phyloP scores from a whole-genome alignment of 2,113 vertebrate species.

The Axis porcinus region DNA sequence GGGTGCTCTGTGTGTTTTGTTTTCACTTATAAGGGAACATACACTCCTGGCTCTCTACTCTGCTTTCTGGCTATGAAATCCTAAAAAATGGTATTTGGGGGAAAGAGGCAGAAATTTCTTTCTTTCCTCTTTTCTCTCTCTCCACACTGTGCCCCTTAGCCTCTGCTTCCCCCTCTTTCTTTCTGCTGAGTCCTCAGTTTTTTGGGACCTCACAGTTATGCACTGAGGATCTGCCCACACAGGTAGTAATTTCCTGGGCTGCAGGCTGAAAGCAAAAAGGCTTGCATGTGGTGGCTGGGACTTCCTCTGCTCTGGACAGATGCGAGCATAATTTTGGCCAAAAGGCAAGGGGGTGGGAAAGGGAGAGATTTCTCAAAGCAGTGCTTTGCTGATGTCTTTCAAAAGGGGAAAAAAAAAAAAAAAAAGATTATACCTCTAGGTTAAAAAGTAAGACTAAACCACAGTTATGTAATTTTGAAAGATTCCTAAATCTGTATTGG shows the following conservation, averaged over 20 bases:
- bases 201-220: background rate
- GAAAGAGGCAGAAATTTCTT: background rate
- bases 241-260: conserved; percentile 34
- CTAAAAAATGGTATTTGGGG: background rate
- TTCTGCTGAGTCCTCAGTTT: background rate
- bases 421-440: conserved; percentile 46
- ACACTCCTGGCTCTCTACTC: background rate
- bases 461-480: conserved; percentile 71
- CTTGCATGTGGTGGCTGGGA: background rate
- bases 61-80: background rate
- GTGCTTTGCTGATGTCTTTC: conserved; percentile 44
- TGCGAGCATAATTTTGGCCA: background rate
- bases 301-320: conserved; percentile 9
- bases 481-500: conserved; percentile 66
- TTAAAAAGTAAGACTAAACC: conserved; percentile 70
- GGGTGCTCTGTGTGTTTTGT: background rate
- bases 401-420: background rate
- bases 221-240: background rate
- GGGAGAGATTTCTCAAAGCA: background rate
- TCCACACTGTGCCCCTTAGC: background rate
- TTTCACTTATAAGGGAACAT: background rate
- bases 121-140: no score
- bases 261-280: background rate
- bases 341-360: background rate
- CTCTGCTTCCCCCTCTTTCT: background rate